Evolutionary conservation across 2,888 invertebrate genomes (phyloP), one percentile per base, ranked within the genome.

Genomic region (Nipponacmea schrenckii): DNA sequence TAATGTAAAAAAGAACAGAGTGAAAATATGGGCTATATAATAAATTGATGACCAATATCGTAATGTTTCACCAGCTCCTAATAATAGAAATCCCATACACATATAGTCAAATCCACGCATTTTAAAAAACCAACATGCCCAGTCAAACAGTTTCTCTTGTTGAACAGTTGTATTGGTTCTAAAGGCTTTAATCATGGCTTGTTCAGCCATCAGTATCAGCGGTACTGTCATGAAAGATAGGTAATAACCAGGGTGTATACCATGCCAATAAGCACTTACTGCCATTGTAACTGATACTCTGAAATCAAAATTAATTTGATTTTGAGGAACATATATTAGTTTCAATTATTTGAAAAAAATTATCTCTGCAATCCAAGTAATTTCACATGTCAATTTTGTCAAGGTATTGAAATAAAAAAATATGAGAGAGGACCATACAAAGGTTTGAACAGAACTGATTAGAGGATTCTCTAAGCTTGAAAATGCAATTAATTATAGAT

Each of bases 181-280:
- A 91, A 84, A 86, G 74, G 81, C 87, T 80, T 80, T 93, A 76
- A 92, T 92, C 89, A 94, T 94, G 80, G 94, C 92, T 85, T 95
- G 95, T 89, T 98, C 98, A n/a, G 96, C 93, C 78, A 94, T 92
- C 63, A 97, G 91, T 84, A 95, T 95, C 81, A 96, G 92, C 0
- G 96, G 95, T 26, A 96, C 95, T 67, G 95, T 94, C 81, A 95
- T 93, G 81, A 98, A 94, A 83, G 96, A 96, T 83, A 97, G 92
- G 89, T 96, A 98, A 89, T 98, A 97, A 0, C 98, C 98, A 0
- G 95, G 92, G 80, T 97, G 94, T 80, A 95, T 93, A 2, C 98
- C 98, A 87, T 98, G 98, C 98, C 98, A 98, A 79, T 94, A 92
- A 3, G 98, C 94, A 2, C 97, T 97, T 15, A 96, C 93, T 70